Conservation (phyloP, 64 coral and sea anemone genomes). For the Orbicella faveolata region DNA sequence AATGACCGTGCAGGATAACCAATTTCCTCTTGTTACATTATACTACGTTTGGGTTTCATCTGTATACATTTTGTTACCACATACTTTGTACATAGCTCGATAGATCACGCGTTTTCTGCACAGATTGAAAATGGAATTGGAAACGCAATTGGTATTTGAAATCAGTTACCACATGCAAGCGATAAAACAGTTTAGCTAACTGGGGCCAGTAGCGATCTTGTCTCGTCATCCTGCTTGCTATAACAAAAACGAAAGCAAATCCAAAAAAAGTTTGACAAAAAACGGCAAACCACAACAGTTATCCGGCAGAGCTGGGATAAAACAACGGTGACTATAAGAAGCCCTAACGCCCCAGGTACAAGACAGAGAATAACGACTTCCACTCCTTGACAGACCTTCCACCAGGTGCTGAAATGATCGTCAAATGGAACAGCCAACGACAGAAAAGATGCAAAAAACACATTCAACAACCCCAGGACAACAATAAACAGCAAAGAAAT, state of each 20-base stretch:
- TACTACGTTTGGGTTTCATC: too few species aligned
- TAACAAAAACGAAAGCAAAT: neutral
- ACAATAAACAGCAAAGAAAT: constrained; percentile 63
- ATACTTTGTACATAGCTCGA: too few species aligned
- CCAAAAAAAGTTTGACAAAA: neutral
- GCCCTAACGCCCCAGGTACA: constrained; percentile 34
- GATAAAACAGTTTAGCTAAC: neutral
- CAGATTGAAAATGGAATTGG: too few species aligned
- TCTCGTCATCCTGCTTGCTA: neutral
- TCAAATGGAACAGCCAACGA: constrained; percentile 23
- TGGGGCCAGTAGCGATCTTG: neutral
- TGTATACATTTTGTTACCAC: too few species aligned
- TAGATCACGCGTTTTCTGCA: too few species aligned
- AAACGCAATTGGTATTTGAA: too few species aligned
- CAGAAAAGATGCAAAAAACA: constrained; percentile 42
- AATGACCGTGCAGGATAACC: too few species aligned
- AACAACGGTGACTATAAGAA: constrained; percentile 31
- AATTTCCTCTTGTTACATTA: too few species aligned
- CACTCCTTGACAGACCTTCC: neutral
- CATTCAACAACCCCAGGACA: constrained; percentile 40
- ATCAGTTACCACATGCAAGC: too few species aligned
- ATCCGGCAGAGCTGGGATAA: neutral
- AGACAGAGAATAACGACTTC: constrained; percentile 36
- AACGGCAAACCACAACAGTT: neutral
- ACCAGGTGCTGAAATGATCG: constrained; percentile 6